Base-by-base conservation (phyloP, 2,888 invertebrate genomes). In the Spilosoma lubricipeda region DNA sequence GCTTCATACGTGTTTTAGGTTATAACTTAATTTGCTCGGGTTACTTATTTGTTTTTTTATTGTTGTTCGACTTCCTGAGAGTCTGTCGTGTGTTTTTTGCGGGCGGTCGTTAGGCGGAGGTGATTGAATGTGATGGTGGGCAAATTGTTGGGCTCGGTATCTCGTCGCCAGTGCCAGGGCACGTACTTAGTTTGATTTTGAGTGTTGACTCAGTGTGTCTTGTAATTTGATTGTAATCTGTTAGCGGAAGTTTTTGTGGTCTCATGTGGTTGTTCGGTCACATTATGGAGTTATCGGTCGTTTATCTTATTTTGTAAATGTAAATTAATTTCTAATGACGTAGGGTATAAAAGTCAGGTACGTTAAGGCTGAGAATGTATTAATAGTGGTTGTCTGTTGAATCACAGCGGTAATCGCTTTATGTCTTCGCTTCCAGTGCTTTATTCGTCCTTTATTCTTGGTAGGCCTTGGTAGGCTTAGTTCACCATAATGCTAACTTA, bases 1-100 rank as follows among this genome's bases (percentile, higher is more conserved):
- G 95, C 95, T 95, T 95, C 95, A 95, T 95, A 95, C 95, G 94
- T 95, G 95, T 95, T 95, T 95, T 94, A 95, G 94, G 93, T 95
- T 95, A 95, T 95, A 95, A 95, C 95, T 95, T 95, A 95, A 95
- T 95, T 95, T 95, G 94, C 91, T 90, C 92, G 93, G 90, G 91
- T 93, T 92, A 91, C 91, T 93, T 95, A 94, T 95, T 95, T 94
- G 93, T 93, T 95, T 94, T 94, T 95, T 95, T 94, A 93, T 93
- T 93, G 92, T 93, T 92, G 91, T 87, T 88, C 90, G 92, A 95
- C 95, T 95, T 95, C 95, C 95, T 95, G 94, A 94, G 94, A 92
- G 93, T 93, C 93, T 93, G 94, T 93, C 91, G 94, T 90, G 85
- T 81, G 89, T 94, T 95, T 95, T 94, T 94, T 94, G 91, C 89